phyloP scores from a whole-genome alignment of 2,113 vertebrate species.

The Hypanus sabinus region DNA sequence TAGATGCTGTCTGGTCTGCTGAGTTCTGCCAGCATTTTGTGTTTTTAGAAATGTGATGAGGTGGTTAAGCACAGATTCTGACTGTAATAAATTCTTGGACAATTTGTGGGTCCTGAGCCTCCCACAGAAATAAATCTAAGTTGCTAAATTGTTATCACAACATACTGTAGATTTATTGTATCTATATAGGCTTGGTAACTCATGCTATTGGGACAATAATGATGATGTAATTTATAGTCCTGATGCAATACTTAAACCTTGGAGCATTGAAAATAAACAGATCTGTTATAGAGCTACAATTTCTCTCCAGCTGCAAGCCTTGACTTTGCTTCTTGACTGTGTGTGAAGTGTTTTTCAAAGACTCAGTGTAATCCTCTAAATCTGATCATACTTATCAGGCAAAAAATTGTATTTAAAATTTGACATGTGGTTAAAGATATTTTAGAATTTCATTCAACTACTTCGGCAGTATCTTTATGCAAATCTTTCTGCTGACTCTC shows the following conservation, averaged over 20 bases:
- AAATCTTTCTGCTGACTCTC: neutral
- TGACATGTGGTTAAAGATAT: neutral
- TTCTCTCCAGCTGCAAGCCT: no score
- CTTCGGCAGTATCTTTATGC: neutral
- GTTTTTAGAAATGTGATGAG: neutral
- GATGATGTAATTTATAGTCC: neutral
- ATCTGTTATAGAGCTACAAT: neutral
- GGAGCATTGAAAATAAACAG: neutral
- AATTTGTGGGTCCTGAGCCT: neutral
- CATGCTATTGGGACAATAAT: neutral
- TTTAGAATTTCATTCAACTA: neutral
- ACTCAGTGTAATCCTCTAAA: no score
- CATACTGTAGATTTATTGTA: neutral
- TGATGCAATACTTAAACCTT: neutral
- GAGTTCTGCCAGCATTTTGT: no score
- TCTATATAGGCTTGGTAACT: neutral
- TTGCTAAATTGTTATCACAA: neutral
- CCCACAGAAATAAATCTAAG: neutral
- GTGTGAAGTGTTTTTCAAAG: no score
- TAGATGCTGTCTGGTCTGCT: no score
- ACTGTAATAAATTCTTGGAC: neutral
- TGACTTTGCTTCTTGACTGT: no score
- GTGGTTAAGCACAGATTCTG: neutral
- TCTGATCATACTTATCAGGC: no score
- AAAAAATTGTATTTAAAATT: no score